Evolutionary conservation across 2,113 vertebrate species (phyloP).

Genomic region (Helogale parvula): DNA sequence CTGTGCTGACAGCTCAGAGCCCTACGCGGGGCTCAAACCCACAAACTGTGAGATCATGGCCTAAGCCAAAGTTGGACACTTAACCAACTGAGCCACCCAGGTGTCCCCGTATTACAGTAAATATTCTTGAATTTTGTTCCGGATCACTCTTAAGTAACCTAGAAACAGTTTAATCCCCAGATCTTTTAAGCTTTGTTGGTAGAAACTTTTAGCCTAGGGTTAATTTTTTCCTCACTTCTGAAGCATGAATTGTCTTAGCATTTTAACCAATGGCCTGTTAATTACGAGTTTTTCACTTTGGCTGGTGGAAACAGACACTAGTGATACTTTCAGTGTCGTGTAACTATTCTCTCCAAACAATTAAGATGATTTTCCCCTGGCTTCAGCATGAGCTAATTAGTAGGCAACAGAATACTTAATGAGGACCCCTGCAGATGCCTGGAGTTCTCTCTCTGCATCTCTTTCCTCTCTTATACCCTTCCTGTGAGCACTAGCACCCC

Average conservation of each 20-base stretch:
- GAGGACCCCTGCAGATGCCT: not conserved
- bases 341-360: not conserved
- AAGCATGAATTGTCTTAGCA: not conserved
- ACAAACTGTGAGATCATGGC: too few relatives aligned
- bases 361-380: not conserved
- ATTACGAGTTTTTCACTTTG: not conserved
- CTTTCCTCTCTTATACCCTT: not conserved
- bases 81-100: too few relatives aligned
- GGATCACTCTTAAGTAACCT: not conserved
- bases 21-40: too few relatives aligned
- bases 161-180: not conserved
- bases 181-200: not conserved
- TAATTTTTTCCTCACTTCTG: not conserved
- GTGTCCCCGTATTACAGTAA: not conserved
- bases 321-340: not conserved
- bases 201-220: not conserved
- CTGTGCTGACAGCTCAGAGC: too few relatives aligned
- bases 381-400: not conserved
- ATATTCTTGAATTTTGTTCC: not conserved
- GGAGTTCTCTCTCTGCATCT: not conserved
- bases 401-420: not conserved
- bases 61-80: too few relatives aligned
- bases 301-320: not conserved
- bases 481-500: not conserved
- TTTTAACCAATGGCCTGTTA: not conserved